A percentile compares a stretch with the other conserved stretches of the same genome.
phyloP scores from a whole-genome alignment of 1,140 invertebrate genomes.

The Elymnias hypermnestra region DNA sequence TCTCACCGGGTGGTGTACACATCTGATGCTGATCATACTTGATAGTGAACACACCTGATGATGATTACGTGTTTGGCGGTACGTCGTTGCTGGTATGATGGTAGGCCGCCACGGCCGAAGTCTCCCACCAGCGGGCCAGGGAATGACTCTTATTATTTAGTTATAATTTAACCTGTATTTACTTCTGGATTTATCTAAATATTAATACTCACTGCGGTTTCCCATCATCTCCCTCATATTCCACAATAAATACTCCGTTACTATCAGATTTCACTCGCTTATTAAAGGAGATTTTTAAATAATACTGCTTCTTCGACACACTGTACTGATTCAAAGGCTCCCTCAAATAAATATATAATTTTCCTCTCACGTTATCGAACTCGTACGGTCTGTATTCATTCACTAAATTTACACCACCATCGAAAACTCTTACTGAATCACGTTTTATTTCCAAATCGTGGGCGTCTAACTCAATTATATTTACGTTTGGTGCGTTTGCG shows the following conservation, averaged over 20 bases:
- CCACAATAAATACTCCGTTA: constrained; percentile 44
- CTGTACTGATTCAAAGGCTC: constrained; percentile 49
- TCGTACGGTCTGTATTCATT: constrained; percentile 45
- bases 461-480: constrained; percentile 53
- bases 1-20: too few relatives aligned
- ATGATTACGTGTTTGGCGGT: too few relatives aligned
- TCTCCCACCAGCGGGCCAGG: too few relatives aligned
- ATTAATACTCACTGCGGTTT: constrained; percentile 38
- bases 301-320: constrained; percentile 38
- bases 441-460: constrained; percentile 45
- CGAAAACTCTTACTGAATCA: constrained; percentile 42
- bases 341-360: constrained; percentile 51
- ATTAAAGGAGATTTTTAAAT: constrained; percentile 46
- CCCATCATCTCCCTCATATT: constrained; percentile 37
- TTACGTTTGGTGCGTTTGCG: constrained; percentile 52
- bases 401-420: constrained; percentile 42
- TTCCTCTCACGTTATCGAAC: constrained; percentile 41
- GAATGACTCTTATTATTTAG: too few relatives aligned
- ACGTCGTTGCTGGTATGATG: too few relatives aligned
- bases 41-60: too few relatives aligned
- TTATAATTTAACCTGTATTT: too few relatives aligned
- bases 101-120: too few relatives aligned
- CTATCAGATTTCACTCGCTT: constrained; percentile 38
- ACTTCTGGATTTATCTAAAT: too few relatives aligned
- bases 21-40: too few relatives aligned